phyloP scores from a whole-genome alignment of 1,140 invertebrate species.

The Procambarus clarkii region DNA sequence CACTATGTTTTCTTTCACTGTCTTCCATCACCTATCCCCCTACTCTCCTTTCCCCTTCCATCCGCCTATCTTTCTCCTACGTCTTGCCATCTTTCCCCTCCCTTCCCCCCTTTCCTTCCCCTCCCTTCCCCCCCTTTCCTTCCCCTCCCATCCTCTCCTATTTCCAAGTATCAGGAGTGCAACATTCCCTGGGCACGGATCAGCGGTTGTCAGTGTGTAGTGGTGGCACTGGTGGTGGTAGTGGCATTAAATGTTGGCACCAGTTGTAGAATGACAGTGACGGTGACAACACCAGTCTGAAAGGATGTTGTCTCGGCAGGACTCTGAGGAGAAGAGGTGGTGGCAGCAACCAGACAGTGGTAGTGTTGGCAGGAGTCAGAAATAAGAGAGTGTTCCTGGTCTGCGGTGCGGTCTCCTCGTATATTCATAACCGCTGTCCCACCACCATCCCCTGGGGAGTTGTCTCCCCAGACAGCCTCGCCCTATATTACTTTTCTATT shows the following conservation, averaged over 20 bases:
- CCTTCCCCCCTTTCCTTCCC: no score
- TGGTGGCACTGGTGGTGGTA: neutral
- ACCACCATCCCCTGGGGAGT: slow-evolving; percentile 47
- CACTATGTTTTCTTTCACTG: no score
- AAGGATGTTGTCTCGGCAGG: no score
- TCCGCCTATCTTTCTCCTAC: no score
- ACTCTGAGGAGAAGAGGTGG: neutral
- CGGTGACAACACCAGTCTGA: no score
- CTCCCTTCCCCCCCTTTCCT: neutral
- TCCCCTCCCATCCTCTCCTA: neutral
- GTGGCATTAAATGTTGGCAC: no score
- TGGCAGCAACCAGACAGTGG: neutral
- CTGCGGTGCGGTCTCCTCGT: slow-evolving; percentile 22
- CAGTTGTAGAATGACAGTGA: neutral
- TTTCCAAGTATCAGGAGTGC: neutral
- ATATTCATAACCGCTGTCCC: slow-evolving; percentile 68
- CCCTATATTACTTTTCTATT: slow-evolving; percentile 69
- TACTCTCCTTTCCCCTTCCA: no score
- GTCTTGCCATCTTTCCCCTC: no score
- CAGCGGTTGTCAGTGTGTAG: slow-evolving; percentile 18
- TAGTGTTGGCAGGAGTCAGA: neutral
- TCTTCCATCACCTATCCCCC: no score
- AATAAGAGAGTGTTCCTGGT: neutral
- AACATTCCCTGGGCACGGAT: slow-evolving; percentile 29
- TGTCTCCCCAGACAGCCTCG: slow-evolving; percentile 31